Conservation (phyloP, 2,888 invertebrate genomes). For the Drosophila aldrichi region DNA sequence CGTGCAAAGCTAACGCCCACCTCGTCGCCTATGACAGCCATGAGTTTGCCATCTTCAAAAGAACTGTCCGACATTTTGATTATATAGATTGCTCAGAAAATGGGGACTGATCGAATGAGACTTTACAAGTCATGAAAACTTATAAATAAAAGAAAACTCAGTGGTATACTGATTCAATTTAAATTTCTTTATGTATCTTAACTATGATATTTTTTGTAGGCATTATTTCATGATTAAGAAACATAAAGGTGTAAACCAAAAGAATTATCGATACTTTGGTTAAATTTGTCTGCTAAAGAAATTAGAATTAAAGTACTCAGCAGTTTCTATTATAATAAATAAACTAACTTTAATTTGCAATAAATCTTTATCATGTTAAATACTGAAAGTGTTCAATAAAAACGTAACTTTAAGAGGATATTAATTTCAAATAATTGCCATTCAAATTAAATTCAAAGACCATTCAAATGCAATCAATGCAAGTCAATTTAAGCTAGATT, state of each 20-base stretch:
- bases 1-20: constrained; percentile 13
- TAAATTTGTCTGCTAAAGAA: no score
- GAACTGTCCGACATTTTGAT: constrained; percentile 44
- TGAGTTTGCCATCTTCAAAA: constrained; percentile 36
- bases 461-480: background rate
- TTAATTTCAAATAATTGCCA: background rate
- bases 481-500: background rate
- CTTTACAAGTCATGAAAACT: background rate
- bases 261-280: no score
- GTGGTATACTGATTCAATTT: constrained; percentile 13
- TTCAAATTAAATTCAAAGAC: background rate
- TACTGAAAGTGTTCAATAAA: background rate
- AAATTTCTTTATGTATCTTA: no score
- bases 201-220: no score
- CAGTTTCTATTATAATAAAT: no score
- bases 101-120: background rate
- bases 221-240: no score
- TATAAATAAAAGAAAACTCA: constrained; percentile 5
- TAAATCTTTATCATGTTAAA: background rate
- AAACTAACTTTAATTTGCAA: background rate
- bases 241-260: no score
- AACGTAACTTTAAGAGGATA: background rate
- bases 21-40: constrained; percentile 70
- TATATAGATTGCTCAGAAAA: background rate
- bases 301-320: no score